Evolutionary conservation across 2,113 vertebrate genomes (phyloP), one percentile per base, ranked within the genome.

Genomic region (Ammospiza nelsoni): DNA sequence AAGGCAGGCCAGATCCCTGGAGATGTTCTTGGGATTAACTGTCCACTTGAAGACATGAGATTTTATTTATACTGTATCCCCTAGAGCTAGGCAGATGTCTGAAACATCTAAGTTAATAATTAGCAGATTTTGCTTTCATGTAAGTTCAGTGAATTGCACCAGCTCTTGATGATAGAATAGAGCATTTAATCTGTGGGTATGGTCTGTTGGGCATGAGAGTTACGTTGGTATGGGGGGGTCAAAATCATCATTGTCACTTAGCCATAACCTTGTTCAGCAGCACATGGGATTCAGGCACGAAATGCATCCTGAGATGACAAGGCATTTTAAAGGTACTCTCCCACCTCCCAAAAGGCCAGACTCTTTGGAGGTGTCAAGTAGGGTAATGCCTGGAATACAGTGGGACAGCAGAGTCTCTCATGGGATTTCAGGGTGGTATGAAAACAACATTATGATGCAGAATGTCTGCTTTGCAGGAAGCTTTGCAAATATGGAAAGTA

Each of bases 81-180:
- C 57, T 96, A 92, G 68, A 88, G 76, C 67, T 71, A 43, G 84
- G 58, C 92, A 82, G 87, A 83, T 90, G 79, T 91, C 72, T 94
- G 46, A 88, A 95, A 66, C 59, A 84, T 90, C 76, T 44, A 52
- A 65, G 83, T 92, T 96, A 96, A 93, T 96, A 29, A 87, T 95
- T 88, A 92, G 92, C 85, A 90, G 90, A 78, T 86, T 78, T 76
- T 92, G 23, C 57, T 93, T 21, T 90, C 15, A 9, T 87, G 83
- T 59, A 44, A 87, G 14, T 82, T 81, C 31, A 52, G 79, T 87
- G 85, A 90, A 54, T 71, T 88, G 31, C 29, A 63, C 48, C 31
- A 78, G 48, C 57, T 94, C 51, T 75, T 72, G n/a, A 29, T 93
- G 73, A 59, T 57, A 91, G 66, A 89, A 35, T 13, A 73, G 87